Base-by-base conservation (phyloP, 2,797 vertebrate species). In the Sebastes melanostomus region DNA sequence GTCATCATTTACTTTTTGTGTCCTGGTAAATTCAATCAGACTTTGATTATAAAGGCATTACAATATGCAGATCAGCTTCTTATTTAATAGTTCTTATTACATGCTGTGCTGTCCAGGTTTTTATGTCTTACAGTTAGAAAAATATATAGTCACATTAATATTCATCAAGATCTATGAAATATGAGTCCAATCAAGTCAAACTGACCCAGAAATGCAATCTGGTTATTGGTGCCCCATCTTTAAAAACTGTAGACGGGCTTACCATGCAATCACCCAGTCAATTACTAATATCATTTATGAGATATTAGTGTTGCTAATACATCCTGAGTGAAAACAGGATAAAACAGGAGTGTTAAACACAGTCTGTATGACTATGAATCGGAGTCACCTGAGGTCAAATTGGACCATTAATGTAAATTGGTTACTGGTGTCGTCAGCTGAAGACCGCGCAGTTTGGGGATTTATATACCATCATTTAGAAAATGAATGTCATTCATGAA, bases 401-500 rank as follows among this genome's bases (percentile, higher is more conserved):
- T 56, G 58, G 55, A 68, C 72, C 68, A 81, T 84, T 78, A 84
- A 78, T 66, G 68, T 81, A 75, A 72, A 79, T 76, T 67, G 42
- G 32, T 63, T 66, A 59, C 63, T 46, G 61, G 16, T 59, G 74
- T n/a, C 11, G 12, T 56, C 22, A 30, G 24, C 54, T 77, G 42
- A 76, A 36, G 72, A 42, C n/a, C 36, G 36, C 24, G 55, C 8
- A 18, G 69, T 29, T 82, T 82, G 56, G 68, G 42, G 59, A 81
- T 83, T 85, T 75, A 83, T 58, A 77, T 65, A 24, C 29, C 62
- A 70, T 74, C 72, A 80, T 69, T 83, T 81, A 77, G 76, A 86
- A 84, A 81, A 84, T 86, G 9, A 78, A 74, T 71, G 56, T 50
- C 32, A 77, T 70, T 83, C 62, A 76, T 60, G 46, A 46, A 72